Evolutionary conservation across 2,888 invertebrate species (phyloP), one percentile per base, ranked within the genome.

Genomic region (Ptychoptera albimana): DNA sequence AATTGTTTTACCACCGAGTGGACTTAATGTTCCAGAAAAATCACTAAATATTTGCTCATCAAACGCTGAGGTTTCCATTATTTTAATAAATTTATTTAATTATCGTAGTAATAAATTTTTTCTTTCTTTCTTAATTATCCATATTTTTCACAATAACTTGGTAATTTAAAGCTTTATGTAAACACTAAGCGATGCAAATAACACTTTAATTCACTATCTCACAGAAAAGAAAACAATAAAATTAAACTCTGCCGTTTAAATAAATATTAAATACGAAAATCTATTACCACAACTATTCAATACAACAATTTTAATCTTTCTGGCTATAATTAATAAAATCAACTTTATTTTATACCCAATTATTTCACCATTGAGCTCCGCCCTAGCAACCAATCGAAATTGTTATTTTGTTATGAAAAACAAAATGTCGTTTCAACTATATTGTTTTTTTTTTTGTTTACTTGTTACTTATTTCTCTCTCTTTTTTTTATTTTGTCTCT

Each of bases 41-140:
- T 86, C 85, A 51, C 75, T 71, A 63, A 85, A 86, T 59, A 82
- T 77, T 56, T 82, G 80, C 59, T 86, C 86, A 60, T 86, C 86
- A 65, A 85, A 78, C 49, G 68, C 63, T 30, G 71, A 68, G 56
- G 73, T 79, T 63, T 84, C 84, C 82, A 85, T 79, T 64, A 65
- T 67, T 63, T 64, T 61, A 63, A 61, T 63, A 60, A 60, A 60
- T 61, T 58, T 8, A 23, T 12, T 37, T 12, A 7, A 10, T 38
- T 38, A 16, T 16, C 23, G 23, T 23, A 5, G 7, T 5, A 23
- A 3, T 5, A 7, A 23, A 5, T 23, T 5, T 23, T 23, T 23
- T 23, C 23, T 23, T 23, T 23, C 3, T 5, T 5, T 23, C 3
- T 23, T 23, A 23, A 23, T 23, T 23, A 23, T 23, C 23, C 23